Conservation (phyloP, 2,797 vertebrate genomes). For the Epinephelus malabaricus region DNA sequence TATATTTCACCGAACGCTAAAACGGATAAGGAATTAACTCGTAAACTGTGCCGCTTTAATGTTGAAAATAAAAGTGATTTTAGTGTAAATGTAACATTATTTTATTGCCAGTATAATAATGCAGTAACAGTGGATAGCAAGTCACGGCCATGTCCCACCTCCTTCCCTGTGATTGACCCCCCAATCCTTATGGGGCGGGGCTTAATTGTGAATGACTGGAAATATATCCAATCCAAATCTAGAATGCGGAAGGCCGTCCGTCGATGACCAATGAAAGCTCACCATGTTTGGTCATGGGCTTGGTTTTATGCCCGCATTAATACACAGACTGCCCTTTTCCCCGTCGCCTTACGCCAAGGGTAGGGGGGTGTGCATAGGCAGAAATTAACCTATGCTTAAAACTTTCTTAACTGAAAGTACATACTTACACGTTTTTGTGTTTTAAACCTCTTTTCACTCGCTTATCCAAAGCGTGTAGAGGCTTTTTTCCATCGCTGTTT, state of each 20-base stretch:
- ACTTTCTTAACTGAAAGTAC: conserved; percentile 76
- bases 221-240: conserved; percentile 60
- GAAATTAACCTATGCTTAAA: conserved; percentile 81
- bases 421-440: conserved; percentile 71
- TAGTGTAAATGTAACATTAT: no score
- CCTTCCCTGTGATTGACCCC: conserved; percentile 45
- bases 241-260: not conserved
- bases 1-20: not conserved
- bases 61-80: not conserved
- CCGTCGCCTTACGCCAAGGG: conserved; percentile 85
- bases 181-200: conserved; percentile 20
- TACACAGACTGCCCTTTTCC: conserved; percentile 50
- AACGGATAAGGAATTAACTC: not conserved
- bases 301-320: conserved; percentile 67
- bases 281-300: conserved; percentile 56
- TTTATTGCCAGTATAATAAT: no score
- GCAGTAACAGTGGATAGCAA: not conserved
- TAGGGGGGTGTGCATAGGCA: conserved; percentile 87
- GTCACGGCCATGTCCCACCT: conserved; percentile 7
- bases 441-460: conserved; percentile 47
- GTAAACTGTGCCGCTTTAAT: not conserved
- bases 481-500: conserved; percentile 14
- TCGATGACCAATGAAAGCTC: conserved; percentile 71
- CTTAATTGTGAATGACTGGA: not conserved
- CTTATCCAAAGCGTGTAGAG: conserved; percentile 30